These are phyloP conservation scores for Pararge aegeria DNA, from an alignment of 1,140 invertebrate genomes.

Conservation along the genomic window DNA sequence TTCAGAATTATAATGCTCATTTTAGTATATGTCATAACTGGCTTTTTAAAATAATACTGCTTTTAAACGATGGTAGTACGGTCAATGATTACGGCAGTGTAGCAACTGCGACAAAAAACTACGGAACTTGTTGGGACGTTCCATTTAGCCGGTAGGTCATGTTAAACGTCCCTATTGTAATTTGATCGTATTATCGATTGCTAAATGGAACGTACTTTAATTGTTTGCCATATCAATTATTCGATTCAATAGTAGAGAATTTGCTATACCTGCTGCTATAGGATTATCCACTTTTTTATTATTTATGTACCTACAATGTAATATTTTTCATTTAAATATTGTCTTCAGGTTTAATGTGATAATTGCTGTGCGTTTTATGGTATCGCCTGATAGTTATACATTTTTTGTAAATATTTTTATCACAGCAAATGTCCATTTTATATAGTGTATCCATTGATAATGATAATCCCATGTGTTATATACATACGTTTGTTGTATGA, in stretches of 20 bases:
- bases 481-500: constrained; percentile 51
- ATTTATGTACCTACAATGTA: constrained; percentile 16
- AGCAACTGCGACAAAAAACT: no score
- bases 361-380: neutral
- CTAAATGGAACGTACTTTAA: neutral
- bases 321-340: constrained; percentile 21
- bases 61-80: no score
- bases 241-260: neutral
- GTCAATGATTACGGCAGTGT: no score
- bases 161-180: no score
- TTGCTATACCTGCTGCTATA: neutral
- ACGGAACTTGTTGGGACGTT: no score
- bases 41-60: no score
- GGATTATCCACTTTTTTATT: constrained; percentile 7
- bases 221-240: neutral
- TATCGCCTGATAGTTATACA: constrained; percentile 44
- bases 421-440: constrained; percentile 30
- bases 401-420: constrained; percentile 45
- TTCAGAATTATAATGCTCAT: no score
- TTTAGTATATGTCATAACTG: no score
- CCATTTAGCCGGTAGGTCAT: no score
- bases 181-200: neutral
- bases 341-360: neutral
- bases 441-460: constrained; percentile 37
- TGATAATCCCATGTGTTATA: constrained; percentile 32